Evolutionary conservation across 2,113 vertebrate species (phyloP).

Genomic region (Sinocyclocheilus anshuiensis): DNA sequence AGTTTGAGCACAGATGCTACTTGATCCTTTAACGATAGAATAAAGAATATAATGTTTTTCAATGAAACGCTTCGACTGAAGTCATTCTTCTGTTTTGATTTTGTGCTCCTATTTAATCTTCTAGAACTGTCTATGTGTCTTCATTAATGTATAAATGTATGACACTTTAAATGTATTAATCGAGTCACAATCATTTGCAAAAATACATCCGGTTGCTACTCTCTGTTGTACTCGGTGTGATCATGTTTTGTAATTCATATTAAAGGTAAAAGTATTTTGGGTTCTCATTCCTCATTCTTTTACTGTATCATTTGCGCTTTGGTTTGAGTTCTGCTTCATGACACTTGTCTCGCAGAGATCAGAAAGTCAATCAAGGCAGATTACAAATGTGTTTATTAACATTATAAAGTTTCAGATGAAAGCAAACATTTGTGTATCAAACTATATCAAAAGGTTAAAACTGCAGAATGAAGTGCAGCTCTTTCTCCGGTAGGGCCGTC

Average conservation of each 20-base stretch:
- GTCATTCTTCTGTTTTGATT: background rate
- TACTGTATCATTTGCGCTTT: background rate
- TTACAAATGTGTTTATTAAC: background rate
- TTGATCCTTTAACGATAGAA: conserved; percentile 62
- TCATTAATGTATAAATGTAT: background rate
- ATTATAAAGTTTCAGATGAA: background rate
- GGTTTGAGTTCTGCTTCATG: background rate
- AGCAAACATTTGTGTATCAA: background rate
- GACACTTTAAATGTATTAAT: background rate
- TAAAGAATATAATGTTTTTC: conserved; percentile 55
- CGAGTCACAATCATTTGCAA: background rate
- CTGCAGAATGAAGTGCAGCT: background rate
- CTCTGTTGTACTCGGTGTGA: background rate
- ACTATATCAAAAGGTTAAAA: background rate
- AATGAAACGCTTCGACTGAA: conserved; percentile 23
- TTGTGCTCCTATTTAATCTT: background rate
- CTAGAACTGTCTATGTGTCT: background rate
- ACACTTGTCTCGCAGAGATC: background rate
- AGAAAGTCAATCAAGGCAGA: background rate
- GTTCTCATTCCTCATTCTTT: background rate
- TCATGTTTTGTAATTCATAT: conserved; percentile 20
- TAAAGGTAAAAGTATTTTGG: background rate
- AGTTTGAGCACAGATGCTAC: conserved; percentile 51
- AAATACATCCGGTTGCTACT: background rate
- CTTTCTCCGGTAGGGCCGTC: background rate